These are phyloP conservation scores for Thunnus albacares DNA, from an alignment of 2,797 vertebrate species.

Conservation along the genomic window DNA sequence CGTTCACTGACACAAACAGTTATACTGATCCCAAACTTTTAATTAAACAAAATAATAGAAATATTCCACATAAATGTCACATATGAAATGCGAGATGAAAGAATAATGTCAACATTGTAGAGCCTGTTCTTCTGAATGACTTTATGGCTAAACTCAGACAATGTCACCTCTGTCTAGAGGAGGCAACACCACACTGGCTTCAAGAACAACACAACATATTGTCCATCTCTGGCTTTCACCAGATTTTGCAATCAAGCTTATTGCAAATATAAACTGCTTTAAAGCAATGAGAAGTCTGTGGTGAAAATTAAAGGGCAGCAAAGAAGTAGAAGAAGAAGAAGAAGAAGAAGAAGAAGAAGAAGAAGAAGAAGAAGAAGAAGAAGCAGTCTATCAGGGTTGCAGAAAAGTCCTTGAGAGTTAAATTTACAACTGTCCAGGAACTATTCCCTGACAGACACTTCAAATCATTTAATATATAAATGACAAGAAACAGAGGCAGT, in stretches of 20 bases:
- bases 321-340: no score
- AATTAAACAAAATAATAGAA: background rate
- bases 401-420: background rate
- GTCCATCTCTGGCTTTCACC: background rate
- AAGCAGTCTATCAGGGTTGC: no score
- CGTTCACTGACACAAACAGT: background rate
- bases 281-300: background rate
- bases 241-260: no score
- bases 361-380: no score
- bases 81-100: background rate
- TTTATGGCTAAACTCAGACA: background rate
- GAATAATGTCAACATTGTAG: background rate
- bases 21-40: background rate
- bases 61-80: background rate
- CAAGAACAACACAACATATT: slow-evolving; percentile 1
- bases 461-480: no score
- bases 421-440: background rate
- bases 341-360: no score
- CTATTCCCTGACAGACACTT: background rate
- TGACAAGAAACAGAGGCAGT: no score
- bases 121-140: slow-evolving; percentile 4
- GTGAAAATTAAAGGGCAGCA: no score
- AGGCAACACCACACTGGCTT: background rate
- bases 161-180: slow-evolving; percentile 4
- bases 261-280: background rate